Evolutionary conservation across 2,113 vertebrate genomes (phyloP).

Genomic region (Oxyruncus cristatus): DNA sequence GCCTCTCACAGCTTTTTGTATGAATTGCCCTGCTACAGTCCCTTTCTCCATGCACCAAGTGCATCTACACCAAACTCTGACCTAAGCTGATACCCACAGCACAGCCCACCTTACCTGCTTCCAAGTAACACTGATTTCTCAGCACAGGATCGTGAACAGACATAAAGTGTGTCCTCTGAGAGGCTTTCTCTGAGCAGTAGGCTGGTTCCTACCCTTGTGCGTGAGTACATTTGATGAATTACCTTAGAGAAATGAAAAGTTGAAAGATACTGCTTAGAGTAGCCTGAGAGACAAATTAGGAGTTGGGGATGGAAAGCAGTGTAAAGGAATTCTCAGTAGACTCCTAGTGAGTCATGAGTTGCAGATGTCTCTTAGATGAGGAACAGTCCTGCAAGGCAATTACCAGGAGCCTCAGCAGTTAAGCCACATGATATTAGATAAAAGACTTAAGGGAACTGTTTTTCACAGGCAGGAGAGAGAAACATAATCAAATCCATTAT

Average conservation of each 20-base stretch:
- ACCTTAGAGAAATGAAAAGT: neutral
- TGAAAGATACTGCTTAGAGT: neutral
- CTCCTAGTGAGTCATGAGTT: neutral
- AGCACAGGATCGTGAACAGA: neutral
- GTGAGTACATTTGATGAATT: neutral
- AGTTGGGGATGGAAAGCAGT: neutral
- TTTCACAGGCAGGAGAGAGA: neutral
- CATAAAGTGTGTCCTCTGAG: neutral
- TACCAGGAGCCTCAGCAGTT: neutral
- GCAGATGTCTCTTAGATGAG: neutral
- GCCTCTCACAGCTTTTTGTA: neutral
- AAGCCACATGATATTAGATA: neutral
- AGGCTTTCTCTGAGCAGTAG: neutral
- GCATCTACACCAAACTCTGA: neutral
- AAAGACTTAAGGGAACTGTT: neutral
- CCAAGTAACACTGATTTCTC: neutral
- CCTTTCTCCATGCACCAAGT: neutral
- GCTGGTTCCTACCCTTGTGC: neutral
- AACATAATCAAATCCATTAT: neutral
- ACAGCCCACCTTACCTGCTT: neutral
- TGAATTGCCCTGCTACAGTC: neutral
- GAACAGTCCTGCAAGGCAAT: conserved; percentile 4
- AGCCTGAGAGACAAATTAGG: neutral
- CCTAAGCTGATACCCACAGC: neutral
- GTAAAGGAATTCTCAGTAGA: conserved; percentile 2